Evolutionary conservation across 2,888 invertebrate species (phyloP).

Genomic region (Acanthoscelides obtectus): DNA sequence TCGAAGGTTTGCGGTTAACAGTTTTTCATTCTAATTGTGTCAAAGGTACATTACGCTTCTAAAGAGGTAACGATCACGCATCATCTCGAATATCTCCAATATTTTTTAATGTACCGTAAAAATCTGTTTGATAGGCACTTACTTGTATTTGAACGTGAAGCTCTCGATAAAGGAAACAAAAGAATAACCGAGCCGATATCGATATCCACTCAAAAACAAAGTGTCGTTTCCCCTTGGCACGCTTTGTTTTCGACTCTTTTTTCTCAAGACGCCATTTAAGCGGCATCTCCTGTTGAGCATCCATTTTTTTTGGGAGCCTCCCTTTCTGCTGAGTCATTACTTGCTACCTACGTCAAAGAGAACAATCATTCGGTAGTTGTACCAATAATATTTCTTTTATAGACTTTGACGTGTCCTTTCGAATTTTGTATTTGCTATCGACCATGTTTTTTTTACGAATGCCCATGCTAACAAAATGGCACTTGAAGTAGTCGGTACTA

Average conservation of each 20-base stretch:
- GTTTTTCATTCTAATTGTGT: too few relatives aligned
- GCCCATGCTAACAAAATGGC: too few relatives aligned
- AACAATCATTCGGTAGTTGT: too few relatives aligned
- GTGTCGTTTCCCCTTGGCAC: not conserved
- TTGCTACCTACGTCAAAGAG: too few relatives aligned
- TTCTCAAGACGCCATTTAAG: not conserved
- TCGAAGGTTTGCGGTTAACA: too few relatives aligned
- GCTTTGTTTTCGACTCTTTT: not conserved
- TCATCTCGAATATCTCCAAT: not conserved
- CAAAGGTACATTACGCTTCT: too few relatives aligned
- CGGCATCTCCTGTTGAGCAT: not conserved
- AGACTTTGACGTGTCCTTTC: too few relatives aligned
- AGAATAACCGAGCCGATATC: not conserved
- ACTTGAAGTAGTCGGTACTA: too few relatives aligned
- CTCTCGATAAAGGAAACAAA: not conserved
- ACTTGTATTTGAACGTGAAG: not conserved
- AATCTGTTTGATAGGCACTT: not conserved
- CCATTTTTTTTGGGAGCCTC: not conserved
- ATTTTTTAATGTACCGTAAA: not conserved
- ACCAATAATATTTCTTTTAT: too few relatives aligned
- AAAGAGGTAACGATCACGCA: too few relatives aligned
- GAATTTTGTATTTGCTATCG: too few relatives aligned
- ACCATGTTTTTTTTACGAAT: too few relatives aligned
- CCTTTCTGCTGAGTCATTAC: not conserved
- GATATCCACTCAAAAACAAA: not conserved